Base-by-base conservation (phyloP, 1,140 invertebrate species). In the Bradysia coprophila region DNA sequence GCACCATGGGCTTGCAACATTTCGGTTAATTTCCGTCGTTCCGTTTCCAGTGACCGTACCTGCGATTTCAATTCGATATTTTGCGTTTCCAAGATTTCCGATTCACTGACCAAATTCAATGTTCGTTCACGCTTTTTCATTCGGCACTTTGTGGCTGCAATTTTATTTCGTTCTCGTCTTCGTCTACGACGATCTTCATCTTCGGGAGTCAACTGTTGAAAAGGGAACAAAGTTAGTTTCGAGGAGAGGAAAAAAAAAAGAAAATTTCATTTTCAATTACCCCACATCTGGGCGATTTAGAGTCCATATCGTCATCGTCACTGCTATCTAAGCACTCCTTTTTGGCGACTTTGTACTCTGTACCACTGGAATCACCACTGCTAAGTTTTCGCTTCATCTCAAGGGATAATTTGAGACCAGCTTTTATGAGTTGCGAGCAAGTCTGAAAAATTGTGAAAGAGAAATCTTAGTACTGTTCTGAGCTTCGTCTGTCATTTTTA, bases 81-180 rank as follows among this genome's bases (percentile, higher is more conserved):
- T 57, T 88, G 84, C n/a, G 73, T 76, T 57, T 90, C 85, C 13
- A 90, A 60, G 2, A 75, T 73, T 61, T 89, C 84, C 8, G 85
- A 86, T 63, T 92, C 87, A 51, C 81, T 74, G 43, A 91, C 81
- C 44, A 94, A 64, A 46, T 85, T 83, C 38, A 80, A 76, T 1
- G 87, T 91, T 46, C 80, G 76, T 55, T 92, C 86, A 18, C 89
- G 78, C 59, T 94, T 94, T 69, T 92, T 94, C 67, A 89, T 73
- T 41, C 90, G 73, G 59, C 91, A 94, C 61, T 94, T 94, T 16
- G 90, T 94, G 10, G 91, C 91, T 15, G 91, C 91, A 34, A 94
- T 81, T 71, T 94, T 93, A 61, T 95, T 94, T 40, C 89, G 71
- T 62, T 93, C 88, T 46, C 90, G 72, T 50, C 87, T 69, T 41